Conservation (phyloP, 2,888 invertebrate species). For the Camptogramma bilineatum region DNA sequence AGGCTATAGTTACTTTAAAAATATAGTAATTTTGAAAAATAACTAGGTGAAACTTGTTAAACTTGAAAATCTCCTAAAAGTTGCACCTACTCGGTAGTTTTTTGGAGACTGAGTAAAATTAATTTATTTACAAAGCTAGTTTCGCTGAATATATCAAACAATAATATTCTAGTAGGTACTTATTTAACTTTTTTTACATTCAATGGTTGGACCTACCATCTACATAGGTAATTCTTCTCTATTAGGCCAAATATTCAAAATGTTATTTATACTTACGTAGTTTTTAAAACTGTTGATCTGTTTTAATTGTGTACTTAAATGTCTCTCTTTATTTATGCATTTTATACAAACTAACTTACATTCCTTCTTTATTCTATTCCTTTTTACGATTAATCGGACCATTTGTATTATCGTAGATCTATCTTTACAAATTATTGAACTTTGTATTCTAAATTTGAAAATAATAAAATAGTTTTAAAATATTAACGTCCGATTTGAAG, state of each 20-base stretch:
- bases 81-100: too few relatives aligned
- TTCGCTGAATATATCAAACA: neutral
- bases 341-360: constrained; percentile 34
- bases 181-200: neutral
- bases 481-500: constrained; percentile 24
- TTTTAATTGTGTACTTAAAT: constrained; percentile 43
- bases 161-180: neutral
- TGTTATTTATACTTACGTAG: constrained; percentile 29
- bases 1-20: too few relatives aligned
- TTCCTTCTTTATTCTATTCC: constrained; percentile 41
- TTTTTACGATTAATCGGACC: constrained; percentile 24
- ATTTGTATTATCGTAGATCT: constrained; percentile 6
- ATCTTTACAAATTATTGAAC: constrained; percentile 3
- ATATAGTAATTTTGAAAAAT: too few relatives aligned
- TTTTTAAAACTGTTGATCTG: constrained; percentile 38
- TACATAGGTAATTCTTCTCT: neutral
- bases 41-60: too few relatives aligned
- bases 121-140: neutral
- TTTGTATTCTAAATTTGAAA: constrained; percentile 6
- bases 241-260: constrained; percentile 48
- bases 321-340: constrained; percentile 25
- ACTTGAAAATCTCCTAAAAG: too few relatives aligned
- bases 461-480: constrained; percentile 5
- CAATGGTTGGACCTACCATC: neutral
- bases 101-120: too few relatives aligned